phyloP scores from a whole-genome alignment of 2,888 invertebrate genomes.

The Agrypnus murinus region DNA sequence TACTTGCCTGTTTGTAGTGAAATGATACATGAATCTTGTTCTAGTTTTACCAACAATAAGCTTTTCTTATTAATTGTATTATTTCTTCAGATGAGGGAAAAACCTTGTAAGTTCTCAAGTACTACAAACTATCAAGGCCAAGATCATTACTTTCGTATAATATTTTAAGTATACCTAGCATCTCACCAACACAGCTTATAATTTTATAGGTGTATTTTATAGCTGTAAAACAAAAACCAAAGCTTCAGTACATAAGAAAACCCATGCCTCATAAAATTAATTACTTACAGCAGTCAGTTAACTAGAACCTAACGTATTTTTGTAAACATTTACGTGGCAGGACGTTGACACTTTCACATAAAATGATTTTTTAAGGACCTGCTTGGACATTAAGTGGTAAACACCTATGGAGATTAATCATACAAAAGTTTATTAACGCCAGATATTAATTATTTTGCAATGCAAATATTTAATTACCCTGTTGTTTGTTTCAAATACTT shows the following conservation, averaged over 20 bases:
- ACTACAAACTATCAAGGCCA: slow-evolving; percentile 5
- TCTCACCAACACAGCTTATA: slow-evolving; percentile 39
- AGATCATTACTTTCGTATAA: slow-evolving; percentile 9
- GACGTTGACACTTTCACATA: slow-evolving; percentile 26
- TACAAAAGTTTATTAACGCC: no score
- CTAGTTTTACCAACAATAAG: no score
- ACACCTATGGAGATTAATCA: no score
- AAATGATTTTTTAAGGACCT: neutral
- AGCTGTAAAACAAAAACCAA: slow-evolving; percentile 43
- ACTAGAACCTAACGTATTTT: slow-evolving; percentile 43
- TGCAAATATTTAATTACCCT: no score
- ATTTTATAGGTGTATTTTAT: slow-evolving; percentile 48
- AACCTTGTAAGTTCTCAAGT: no score
- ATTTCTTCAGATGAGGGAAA: neutral
- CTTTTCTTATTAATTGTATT: neutral
- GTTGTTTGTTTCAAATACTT: no score
- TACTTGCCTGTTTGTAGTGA: slow-evolving; percentile 1
- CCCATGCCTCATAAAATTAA: slow-evolving; percentile 50
- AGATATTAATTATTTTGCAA: no score
- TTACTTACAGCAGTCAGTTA: slow-evolving; percentile 49
- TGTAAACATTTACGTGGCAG: slow-evolving; percentile 32
- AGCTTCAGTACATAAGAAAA: slow-evolving; percentile 36
- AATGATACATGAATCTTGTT: no score
- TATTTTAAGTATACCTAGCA: slow-evolving; percentile 27
- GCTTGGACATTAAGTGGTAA: no score